Conservation (phyloP, 2,888 invertebrate genomes). For the Aleiodes testaceus region DNA sequence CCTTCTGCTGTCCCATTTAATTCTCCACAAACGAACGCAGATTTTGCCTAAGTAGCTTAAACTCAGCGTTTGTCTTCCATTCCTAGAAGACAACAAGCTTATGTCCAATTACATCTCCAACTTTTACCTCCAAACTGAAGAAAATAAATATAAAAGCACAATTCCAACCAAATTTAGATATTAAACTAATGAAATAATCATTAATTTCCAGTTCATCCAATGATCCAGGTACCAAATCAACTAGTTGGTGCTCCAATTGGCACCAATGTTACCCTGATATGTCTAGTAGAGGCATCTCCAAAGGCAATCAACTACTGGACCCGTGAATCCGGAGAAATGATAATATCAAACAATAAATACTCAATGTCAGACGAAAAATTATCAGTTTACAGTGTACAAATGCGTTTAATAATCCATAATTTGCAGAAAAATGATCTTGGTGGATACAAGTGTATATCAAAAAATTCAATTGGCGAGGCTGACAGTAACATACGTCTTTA, state of each 20-base stretch:
- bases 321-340: conserved; percentile 93
- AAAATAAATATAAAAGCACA: neutral
- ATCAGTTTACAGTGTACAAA: conserved; percentile 89
- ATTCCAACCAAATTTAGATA: neutral
- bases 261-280: conserved; percentile 89
- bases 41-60: conserved; percentile 32
- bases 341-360: conserved; percentile 90
- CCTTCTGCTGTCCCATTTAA: too few relatives aligned
- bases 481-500: conserved; percentile 92
- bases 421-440: conserved; percentile 86
- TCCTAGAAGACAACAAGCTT: conserved; percentile 11
- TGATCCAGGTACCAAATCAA: conserved; percentile 95
- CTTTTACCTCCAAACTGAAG: neutral
- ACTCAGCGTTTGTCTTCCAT: neutral
- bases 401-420: conserved; percentile 84
- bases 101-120: conserved; percentile 1
- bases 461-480: conserved; percentile 93
- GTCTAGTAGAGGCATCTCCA: conserved; percentile 92
- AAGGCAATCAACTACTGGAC: conserved; percentile 97
- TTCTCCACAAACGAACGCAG: too few relatives aligned
- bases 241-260: conserved; percentile 91
- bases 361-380: conserved; percentile 86
- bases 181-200: neutral
- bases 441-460: conserved; percentile 93
- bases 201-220: conserved; percentile 85